These are phyloP conservation scores for Diarsia dahlii DNA, from an alignment of 2,888 invertebrate genomes.

Conservation along the genomic window DNA sequence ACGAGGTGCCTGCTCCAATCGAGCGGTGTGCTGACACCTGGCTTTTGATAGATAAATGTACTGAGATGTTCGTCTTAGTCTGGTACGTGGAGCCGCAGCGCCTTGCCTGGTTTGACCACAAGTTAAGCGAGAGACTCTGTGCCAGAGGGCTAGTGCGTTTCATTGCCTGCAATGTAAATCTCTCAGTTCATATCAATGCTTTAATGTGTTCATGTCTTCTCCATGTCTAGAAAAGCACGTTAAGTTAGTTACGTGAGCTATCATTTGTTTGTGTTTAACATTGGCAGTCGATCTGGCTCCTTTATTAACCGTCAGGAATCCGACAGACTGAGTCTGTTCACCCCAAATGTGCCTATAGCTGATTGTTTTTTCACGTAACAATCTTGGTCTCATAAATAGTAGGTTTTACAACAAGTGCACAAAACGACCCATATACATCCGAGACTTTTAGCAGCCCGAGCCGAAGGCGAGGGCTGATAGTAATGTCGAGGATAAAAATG, in stretches of 20 bases:
- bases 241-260: too few species aligned
- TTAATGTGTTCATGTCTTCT: background rate
- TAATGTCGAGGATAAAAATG: too few species aligned
- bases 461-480: too few species aligned
- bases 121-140: background rate
- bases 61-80: background rate
- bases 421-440: too few species aligned
- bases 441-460: too few species aligned
- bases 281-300: too few species aligned
- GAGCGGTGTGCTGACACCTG: background rate
- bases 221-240: too few species aligned
- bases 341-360: too few species aligned
- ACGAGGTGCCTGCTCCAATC: background rate
- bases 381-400: background rate
- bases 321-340: too few species aligned
- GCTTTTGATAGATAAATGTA: background rate
- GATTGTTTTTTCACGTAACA: background rate
- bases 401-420: too few species aligned
- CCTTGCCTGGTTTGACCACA: background rate
- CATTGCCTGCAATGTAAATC: background rate
- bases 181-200: background rate
- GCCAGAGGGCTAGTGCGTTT: background rate
- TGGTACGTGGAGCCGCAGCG: background rate
- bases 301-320: too few species aligned
- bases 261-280: too few species aligned